Evolutionary conservation across 1,140 invertebrate genomes (phyloP).

Genomic region (Diorhabda carinulata): DNA sequence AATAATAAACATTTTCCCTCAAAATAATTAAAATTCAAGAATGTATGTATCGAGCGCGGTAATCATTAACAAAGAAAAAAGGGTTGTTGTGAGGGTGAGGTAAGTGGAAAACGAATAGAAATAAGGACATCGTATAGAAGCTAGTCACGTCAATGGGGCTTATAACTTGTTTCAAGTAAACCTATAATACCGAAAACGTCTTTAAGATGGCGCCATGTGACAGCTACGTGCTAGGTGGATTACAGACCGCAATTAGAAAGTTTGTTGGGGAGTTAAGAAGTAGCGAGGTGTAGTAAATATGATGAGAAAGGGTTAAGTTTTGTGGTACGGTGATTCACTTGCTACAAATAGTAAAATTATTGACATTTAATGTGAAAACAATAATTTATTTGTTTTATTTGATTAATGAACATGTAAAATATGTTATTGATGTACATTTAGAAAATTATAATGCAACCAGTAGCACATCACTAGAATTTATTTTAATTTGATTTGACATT

Average conservation of each 20-base stretch:
- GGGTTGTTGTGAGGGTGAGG: slow-evolving; percentile 14
- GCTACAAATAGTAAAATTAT: slow-evolving; percentile 6
- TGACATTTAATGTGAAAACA: not conserved
- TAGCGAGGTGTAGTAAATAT: slow-evolving; percentile 20
- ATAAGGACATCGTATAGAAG: slow-evolving; percentile 32
- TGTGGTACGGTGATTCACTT: not conserved
- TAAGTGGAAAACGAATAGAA: not conserved
- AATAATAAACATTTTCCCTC: no score
- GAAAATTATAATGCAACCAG: no score
- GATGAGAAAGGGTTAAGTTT: not conserved
- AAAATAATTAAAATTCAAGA: slow-evolving; percentile 7
- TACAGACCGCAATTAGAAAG: slow-evolving; percentile 34
- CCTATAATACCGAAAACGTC: slow-evolving; percentile 30
- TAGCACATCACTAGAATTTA: no score
- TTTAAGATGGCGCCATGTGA: slow-evolving; percentile 37
- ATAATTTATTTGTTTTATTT: no score
- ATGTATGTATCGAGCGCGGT: slow-evolving; percentile 1
- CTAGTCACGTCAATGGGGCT: slow-evolving; percentile 38
- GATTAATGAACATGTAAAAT: no score
- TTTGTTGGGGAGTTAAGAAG: slow-evolving; percentile 25
- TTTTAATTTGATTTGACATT: no score
- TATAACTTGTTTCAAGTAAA: slow-evolving; percentile 43
- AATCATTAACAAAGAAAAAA: slow-evolving; percentile 10
- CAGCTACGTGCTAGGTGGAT: slow-evolving; percentile 37
- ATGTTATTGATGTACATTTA: no score